Evolutionary conservation across 2,797 vertebrate species (phyloP).

Genomic region (Labeo calbasu): DNA sequence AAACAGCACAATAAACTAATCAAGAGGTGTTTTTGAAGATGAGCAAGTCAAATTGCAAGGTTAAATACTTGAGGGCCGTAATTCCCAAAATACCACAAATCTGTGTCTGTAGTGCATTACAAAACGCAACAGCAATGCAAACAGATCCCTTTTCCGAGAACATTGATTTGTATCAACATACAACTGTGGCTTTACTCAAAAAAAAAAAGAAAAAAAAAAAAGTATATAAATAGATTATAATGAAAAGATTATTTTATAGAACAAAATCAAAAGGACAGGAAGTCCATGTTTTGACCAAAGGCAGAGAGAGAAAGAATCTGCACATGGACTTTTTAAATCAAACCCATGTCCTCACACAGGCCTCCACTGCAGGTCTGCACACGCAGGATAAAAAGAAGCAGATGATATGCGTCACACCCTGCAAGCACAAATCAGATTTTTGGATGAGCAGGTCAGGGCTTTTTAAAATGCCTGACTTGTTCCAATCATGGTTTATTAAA

Average conservation of each 20-base stretch:
- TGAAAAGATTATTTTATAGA: conserved; percentile 27
- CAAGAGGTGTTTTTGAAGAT: conserved; percentile 33
- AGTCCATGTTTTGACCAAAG: conserved; percentile 36
- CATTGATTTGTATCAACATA: conserved; percentile 25
- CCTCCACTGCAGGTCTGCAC: conserved; percentile 14
- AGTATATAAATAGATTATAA: conserved; percentile 16
- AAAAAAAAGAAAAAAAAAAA: not conserved
- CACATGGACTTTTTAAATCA: conserved; percentile 38
- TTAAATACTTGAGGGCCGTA: not conserved
- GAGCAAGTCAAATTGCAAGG: conserved; percentile 23
- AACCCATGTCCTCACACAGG: conserved; percentile 40
- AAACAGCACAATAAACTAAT: conserved; percentile 19
- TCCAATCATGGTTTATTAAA: not conserved
- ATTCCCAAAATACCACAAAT: conserved; percentile 18
- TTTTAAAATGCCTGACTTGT: conserved; percentile 27
- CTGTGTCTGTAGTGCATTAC: conserved; percentile 2
- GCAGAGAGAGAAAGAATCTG: conserved; percentile 14
- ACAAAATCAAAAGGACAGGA: conserved; percentile 36
- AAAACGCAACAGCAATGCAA: conserved; percentile 31
- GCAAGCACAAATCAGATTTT: conserved; percentile 22
- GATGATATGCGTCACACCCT: conserved; percentile 37
- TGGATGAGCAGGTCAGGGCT: not conserved
- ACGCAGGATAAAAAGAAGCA: conserved; percentile 49
- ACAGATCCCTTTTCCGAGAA: conserved; percentile 17
- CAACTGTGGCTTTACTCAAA: conserved; percentile 13